Evolutionary conservation across 2,797 vertebrate species (phyloP), one percentile per base, ranked within the genome.

Genomic region (Acrossocheilus wenchowensis): DNA sequence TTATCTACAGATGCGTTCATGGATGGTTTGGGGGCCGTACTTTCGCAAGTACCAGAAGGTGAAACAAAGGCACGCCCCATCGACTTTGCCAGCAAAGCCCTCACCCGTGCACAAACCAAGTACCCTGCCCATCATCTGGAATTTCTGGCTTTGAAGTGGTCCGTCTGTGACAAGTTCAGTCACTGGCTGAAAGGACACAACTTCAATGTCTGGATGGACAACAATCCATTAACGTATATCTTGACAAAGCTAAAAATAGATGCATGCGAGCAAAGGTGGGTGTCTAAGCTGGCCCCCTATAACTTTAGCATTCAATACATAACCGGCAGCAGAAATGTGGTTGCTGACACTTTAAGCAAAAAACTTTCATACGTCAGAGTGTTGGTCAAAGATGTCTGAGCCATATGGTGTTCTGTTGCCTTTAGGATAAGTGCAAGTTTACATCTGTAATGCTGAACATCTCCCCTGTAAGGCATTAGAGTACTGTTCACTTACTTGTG

Each of bases 141-240:
- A 9, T 79, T 87, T 36, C 17, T 89, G 1, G 82, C 86, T 1
- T 23, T 87, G 17, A 87, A 87, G 45, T 87, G 74, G 83, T 36
- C 45, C 0, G 50, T 87, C 10, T 87, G 74, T 6, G 52, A 84
- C 4, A 87, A 85, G 45, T 88, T 78, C 6, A 82, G 78, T 11
- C 87, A 88, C 6, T 88, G 86, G 81, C 5, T 83, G 17, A 87
- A 79, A 23, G 74, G 86, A 1, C 75, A 79, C 6, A 14, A 69
- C 34, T 69, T 69, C 1, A 7, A 14, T 69, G 66, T 69, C 6
- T 69, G 66, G 34, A 69, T 2, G 5, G 66, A 39, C 34, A 69
- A 69, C 34, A 69, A 69, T 39, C 15, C 36, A 1, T 69, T 69
- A 1, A 69, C 66, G 19, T 71, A 71, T 17, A 71, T 36, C 30